Base-by-base conservation (phyloP, 2,888 invertebrate genomes). In the Himalopsyche kuldschensis region DNA sequence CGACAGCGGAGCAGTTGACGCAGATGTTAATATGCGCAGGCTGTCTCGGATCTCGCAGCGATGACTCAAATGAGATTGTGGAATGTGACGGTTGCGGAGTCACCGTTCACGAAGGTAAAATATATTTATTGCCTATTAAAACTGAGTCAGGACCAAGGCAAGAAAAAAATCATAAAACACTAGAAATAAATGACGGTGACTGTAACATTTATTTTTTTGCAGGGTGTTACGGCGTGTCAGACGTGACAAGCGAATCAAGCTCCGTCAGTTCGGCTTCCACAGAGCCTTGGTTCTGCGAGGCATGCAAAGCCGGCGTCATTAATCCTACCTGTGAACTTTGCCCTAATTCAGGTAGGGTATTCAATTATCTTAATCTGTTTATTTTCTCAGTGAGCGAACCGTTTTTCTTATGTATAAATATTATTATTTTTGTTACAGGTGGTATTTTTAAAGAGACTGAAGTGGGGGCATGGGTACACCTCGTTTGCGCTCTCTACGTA, bases 211-310 rank as follows among this genome's bases (percentile, higher is more conserved):
- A 30, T 75, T 30, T 31, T 55, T 6, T 88, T 88, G 32, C 87
- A 95, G 95, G 97, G 86, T 99, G 98, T 88, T 98, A 99, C 90
- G 98, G 98, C 6, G 96, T 98, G 55, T 96, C 97, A 75, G 98
- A 99, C 89, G 95, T 95, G 75, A 96, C 96, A 63, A 98, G 97
- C 90, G 94, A 97, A 86, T 96, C 97, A 5, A 98, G 98, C 88
- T 97, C 98, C 32, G 96, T 97, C 86, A 98, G 98, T 17, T 95
- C 98, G 0, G 97, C 97, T 81, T 97, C 98, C 35, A 99, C 98
- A 0, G 99, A 99, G 87, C 99, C 99, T 0, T 99, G 99, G 99
- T 99, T 99, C 90, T 99, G 99, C 91, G 99, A 99, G 90, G 97
- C 99, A 5, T 99, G 99, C 88, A 96, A 97, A 87, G 98, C 98